phyloP scores from a whole-genome alignment of 2,888 invertebrate genomes.

The Strigamia maritima region DNA sequence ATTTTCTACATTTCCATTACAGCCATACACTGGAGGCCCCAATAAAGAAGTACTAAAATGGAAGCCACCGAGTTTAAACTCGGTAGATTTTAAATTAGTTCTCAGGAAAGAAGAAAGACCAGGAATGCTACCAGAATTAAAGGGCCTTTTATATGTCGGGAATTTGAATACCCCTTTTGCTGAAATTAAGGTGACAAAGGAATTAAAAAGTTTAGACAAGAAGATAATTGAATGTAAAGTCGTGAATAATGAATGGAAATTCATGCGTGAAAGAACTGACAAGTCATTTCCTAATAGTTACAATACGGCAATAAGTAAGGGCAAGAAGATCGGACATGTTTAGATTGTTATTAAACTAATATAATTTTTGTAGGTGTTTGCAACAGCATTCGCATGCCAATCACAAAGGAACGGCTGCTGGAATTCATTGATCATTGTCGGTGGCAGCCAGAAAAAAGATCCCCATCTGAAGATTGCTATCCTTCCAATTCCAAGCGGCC shows the following conservation, averaged over 20 bases:
- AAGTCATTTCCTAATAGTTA: constrained; percentile 92
- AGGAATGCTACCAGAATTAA: constrained; percentile 61
- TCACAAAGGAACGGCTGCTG: constrained; percentile 77
- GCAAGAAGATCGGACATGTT: not conserved
- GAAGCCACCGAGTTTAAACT: constrained; percentile 93
- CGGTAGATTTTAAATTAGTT: constrained; percentile 89
- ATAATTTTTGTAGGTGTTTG: constrained; percentile 65
- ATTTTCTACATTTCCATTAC: constrained; percentile 50
- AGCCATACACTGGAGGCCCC: constrained; percentile 79
- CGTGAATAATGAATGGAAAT: constrained; percentile 70
- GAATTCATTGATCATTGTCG: constrained; percentile 66
- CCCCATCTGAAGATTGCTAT: not conserved
- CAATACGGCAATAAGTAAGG: constrained; percentile 67
- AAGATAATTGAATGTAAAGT: constrained; percentile 95
- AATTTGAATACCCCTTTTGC: constrained; percentile 63
- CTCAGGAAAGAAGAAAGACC: constrained; percentile 54
- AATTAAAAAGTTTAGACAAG: constrained; percentile 72
- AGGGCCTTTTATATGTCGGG: constrained; percentile 72
- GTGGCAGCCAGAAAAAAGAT: constrained; percentile 49
- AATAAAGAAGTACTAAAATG: constrained; percentile 88
- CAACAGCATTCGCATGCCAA: constrained; percentile 75
- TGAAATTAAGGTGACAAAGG: constrained; percentile 63
- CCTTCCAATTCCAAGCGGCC: constrained; percentile 25
- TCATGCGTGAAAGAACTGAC: constrained; percentile 92
- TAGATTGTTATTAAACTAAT: not conserved